Evolutionary conservation across 2,797 vertebrate genomes (phyloP).

Genomic region (Selene dorsalis): DNA sequence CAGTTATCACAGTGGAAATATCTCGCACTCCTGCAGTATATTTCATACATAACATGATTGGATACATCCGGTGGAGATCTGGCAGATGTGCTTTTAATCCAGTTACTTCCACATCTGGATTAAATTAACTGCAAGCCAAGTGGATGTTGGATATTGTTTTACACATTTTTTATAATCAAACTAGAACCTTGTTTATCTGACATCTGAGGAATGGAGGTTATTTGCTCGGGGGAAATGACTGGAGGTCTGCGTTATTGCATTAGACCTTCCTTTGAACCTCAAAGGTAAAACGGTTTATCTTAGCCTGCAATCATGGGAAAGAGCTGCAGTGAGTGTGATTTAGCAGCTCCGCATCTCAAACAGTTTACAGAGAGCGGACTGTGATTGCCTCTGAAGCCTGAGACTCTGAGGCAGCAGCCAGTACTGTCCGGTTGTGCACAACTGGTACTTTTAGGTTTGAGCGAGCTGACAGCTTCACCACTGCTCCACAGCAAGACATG

Average conservation of each 20-base stretch:
- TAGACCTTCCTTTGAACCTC: slow-evolving; percentile 25
- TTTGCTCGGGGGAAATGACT: slow-evolving; percentile 35
- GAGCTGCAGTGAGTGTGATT: slow-evolving; percentile 4
- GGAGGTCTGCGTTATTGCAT: slow-evolving; percentile 25
- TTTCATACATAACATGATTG: slow-evolving; percentile 74
- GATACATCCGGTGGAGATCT: slow-evolving; percentile 67
- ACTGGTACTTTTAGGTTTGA: slow-evolving; percentile 40
- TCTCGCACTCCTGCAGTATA: slow-evolving; percentile 48
- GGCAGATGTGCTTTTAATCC: slow-evolving; percentile 67
- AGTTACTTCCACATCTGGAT: slow-evolving; percentile 73
- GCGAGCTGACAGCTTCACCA: slow-evolving; percentile 47
- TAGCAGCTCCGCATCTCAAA: slow-evolving; percentile 6
- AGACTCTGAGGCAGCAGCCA: slow-evolving; percentile 23
- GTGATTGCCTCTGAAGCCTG: slow-evolving; percentile 31
- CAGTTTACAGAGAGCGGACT: slow-evolving; percentile 1
- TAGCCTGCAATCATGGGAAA: slow-evolving; percentile 3
- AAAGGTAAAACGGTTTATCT: slow-evolving; percentile 34
- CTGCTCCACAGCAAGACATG: slow-evolving; percentile 49
- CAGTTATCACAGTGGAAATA: slow-evolving; percentile 56
- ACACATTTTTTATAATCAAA: slow-evolving; percentile 54
- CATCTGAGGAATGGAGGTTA: slow-evolving; percentile 37
- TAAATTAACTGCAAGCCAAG: slow-evolving; percentile 60
- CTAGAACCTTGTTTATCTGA: slow-evolving; percentile 45
- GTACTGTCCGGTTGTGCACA: slow-evolving; percentile 23
- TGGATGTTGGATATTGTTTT: slow-evolving; percentile 55